Evolutionary conservation across 2,888 invertebrate genomes (phyloP).

Genomic region (Aproaerema taeniolella): DNA sequence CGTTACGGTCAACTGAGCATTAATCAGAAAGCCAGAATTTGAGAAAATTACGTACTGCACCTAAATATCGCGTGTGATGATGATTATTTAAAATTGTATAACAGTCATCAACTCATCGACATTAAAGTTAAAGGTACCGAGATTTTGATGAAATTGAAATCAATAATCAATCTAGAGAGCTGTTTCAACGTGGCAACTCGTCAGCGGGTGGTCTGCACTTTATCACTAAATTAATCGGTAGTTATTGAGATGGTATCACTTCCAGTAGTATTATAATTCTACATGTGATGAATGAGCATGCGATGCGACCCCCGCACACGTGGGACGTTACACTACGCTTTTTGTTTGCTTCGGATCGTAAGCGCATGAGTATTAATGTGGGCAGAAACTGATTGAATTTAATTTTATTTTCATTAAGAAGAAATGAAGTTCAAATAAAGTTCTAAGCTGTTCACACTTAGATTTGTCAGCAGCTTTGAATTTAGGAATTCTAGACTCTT

Average conservation of each 20-base stretch:
- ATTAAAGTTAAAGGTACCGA: neutral
- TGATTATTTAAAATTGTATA: neutral
- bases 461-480: conserved; percentile 18
- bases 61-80: too few relatives aligned
- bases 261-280: conserved; percentile 13
- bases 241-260: conserved; percentile 12
- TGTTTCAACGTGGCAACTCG: too few relatives aligned
- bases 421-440: too few relatives aligned
- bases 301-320: conserved; percentile 26
- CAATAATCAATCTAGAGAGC: too few relatives aligned
- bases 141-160: neutral
- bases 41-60: too few relatives aligned
- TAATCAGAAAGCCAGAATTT: too few relatives aligned
- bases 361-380: conserved; percentile 61
- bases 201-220: conserved; percentile 9
- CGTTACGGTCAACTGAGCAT: neutral
- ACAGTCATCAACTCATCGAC: neutral
- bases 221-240: conserved; percentile 12
- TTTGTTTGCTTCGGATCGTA: conserved; percentile 47
- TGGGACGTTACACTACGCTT: conserved; percentile 38
- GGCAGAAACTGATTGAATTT: conserved; percentile 60
- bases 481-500: too few relatives aligned
- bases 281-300: conserved; percentile 35
- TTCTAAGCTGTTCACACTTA: conserved; percentile 42
- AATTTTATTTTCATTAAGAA: conserved; percentile 68